These are phyloP conservation scores for Zosterops borbonicus DNA, from an alignment of 2,113 vertebrate genomes.

Conservation along the genomic window DNA sequence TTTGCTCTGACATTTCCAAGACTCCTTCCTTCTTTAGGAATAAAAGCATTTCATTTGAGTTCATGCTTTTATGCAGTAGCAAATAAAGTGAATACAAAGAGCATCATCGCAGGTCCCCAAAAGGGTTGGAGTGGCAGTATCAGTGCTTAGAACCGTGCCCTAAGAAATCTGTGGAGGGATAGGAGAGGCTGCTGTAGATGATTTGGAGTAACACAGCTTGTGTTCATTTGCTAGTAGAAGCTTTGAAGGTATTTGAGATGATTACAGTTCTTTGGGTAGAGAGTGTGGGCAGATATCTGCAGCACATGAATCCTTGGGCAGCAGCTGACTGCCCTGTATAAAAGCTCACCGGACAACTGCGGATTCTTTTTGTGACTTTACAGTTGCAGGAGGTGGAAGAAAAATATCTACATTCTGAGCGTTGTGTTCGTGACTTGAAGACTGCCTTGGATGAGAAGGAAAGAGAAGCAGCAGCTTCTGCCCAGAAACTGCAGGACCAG, in stretches of 20 bases:
- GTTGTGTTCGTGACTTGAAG: conserved; percentile 68
- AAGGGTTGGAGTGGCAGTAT: not conserved
- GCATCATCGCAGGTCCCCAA: not conserved
- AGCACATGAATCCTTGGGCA: not conserved
- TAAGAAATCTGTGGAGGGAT: not conserved
- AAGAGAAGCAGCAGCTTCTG: conserved; percentile 64
- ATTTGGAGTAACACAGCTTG: not conserved
- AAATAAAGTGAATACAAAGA: not conserved
- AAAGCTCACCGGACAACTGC: no score
- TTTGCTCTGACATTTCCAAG: not conserved
- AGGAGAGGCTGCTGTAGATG: not conserved
- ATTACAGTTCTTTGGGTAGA: not conserved
- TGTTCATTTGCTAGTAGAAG: not conserved
- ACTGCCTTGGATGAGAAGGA: conserved; percentile 75
- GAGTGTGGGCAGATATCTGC: fast-evolving
- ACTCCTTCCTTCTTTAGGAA: not conserved
- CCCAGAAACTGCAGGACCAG: conserved; percentile 80
- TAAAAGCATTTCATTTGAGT: not conserved
- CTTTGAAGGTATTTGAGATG: not conserved
- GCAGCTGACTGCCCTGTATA: not conserved
- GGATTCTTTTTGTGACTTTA: not conserved
- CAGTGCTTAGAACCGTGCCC: not conserved
- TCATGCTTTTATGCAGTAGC: not conserved
- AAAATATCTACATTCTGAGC: conserved; percentile 67
- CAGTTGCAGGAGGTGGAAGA: conserved; percentile 83